Evolutionary conservation across 2,888 invertebrate species (phyloP), one percentile per base, ranked within the genome.

Genomic region (Cotesia congregata): DNA sequence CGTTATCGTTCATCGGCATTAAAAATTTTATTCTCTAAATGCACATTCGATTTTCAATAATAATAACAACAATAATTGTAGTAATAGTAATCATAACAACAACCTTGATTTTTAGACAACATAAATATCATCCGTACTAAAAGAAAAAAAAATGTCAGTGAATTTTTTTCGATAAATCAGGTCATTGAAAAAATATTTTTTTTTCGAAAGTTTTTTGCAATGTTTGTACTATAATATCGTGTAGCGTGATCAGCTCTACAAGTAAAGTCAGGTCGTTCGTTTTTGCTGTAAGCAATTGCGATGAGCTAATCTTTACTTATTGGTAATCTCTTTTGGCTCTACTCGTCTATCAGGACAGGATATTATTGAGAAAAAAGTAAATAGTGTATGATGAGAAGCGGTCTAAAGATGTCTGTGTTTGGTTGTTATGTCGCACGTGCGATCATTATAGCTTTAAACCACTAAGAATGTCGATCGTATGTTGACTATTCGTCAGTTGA

Each of bases 401-500:
- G 65, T 65, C 65, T 65, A 12, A 12, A 20, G 20, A 62, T 20
- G 65, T 17, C 61, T 75, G 15, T 40, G 62, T n/a, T 60, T 69
- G 40, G 61, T 30, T 30, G 30, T 30, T 3, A 62, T 69, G 60
- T 30, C 38, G 72, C 68, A 20, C 61, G 74, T 74, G 41, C 41
- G 67, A 60, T 17, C 39, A 60, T 38, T 15, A 39, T 38, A 38
- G 67, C 60, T 68, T 9, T 9, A 70, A 60, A 60, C 60, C 20
- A 70, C 50, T 20, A 74, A 67, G 62, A 72, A 40, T 67, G 67
- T 41, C 41, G 40, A 41, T 17, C 70, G 60, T 38, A 59, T 30
- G 40, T 73, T 73, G 72, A 64, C 65, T 50, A 72, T 39, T 65
- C 72, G 30, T 17, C 65, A 41, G 12, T 60, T 74, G 74, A 74